Base-by-base conservation (phyloP, 2,888 invertebrate genomes). In the Cataglyphis rosenhaueri region DNA sequence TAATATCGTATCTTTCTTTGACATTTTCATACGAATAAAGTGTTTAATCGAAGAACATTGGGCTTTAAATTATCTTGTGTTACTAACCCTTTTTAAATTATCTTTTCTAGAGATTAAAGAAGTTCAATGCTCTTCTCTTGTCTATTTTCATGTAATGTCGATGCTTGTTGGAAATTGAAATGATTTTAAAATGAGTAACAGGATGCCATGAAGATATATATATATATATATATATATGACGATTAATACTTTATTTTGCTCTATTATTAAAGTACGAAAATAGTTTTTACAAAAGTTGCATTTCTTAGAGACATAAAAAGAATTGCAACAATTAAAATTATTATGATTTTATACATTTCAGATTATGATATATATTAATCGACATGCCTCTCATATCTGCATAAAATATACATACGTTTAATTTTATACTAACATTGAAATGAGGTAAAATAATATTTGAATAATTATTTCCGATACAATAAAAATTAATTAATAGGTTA, bases 1-100 rank as follows among this genome's bases (percentile, higher is more conserved):
- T 76, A 68, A 55, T 76, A 76, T 75, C 48, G 68, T 75, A 75
- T 76, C 76, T 76, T 76, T 76, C 76, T 76, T 76, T 76, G 52
- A 68, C 76, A 76, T 76, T 76, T 76, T 76, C 76, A 70, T 76
- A 76, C 76, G 38, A 76, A 76, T 76, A 76, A 76, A 76, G 25
- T 76, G 68, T 76, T 76, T 68, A 76, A 76, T 75, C 75, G 68
- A 75, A 38, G 25, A 75, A 35, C 25, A 32, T 48, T 12, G 25
- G 15, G 21, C 6, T 15, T n/a, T 62, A 21, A 25, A 12, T 25
- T 18, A 29, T 44, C 21, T 44, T 0, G 25, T 25, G 25, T 25
- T 9, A 73, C 18, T 73, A 62, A 62, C 21, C 9, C 38, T 71
- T 38, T 52, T 3, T 21, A 2, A 29, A 15, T 57, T 64, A n/a